Evolutionary conservation across 2,797 vertebrate species (phyloP), one percentile per base, ranked within the genome.

Genomic region (Tapera naevia): DNA sequence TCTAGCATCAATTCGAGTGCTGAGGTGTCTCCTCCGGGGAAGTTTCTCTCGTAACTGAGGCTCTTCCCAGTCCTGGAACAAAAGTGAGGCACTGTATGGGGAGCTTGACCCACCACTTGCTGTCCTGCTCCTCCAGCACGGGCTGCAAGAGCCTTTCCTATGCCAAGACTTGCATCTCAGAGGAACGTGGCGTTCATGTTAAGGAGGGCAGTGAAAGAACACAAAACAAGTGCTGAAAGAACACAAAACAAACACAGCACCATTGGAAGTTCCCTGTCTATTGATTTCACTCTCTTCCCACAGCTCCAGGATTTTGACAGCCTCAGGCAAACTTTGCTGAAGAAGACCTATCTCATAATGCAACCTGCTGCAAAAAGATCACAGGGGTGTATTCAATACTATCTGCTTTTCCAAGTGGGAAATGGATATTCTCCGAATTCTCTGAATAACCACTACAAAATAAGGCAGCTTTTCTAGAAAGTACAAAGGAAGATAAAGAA

Each of bases 61-160:
- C 13, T 23, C 9, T 22, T 86, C 30, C 33, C 39, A 22, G 22
- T 41, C 39, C 21, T 1, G 5, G 21, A 21, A 65, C 30, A 43
- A 2, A 0, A 8, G 15, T 27, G 21, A 33, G 57, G 9, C 0
- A 1, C 10, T 17, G 9, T 0, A 1, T 27, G 13, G 53, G 67
- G 22, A 67, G 32, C 7, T 72, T 30, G 13, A 7, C 7, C 41
- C 37, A 15, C 22, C 0, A 1, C 51, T 25, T 2, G 1, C 14
- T 0, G 1, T 58, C 28, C 54, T 33, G 67, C n/a, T 65, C 2
- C n/a, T 80, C 69, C 5, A 4, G 28, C 1, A 0, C 0, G 0
- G 46, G 33, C 35, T 58, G 71, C 24, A 74, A 54, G 17, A 69
- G 30, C 21, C 10, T 62, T 82, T 78, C 37, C 62, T 24, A 4